Evolutionary conservation across 2,113 vertebrate species (phyloP), one percentile per base, ranked within the genome.

Genomic region (Heteronetta atricapilla): DNA sequence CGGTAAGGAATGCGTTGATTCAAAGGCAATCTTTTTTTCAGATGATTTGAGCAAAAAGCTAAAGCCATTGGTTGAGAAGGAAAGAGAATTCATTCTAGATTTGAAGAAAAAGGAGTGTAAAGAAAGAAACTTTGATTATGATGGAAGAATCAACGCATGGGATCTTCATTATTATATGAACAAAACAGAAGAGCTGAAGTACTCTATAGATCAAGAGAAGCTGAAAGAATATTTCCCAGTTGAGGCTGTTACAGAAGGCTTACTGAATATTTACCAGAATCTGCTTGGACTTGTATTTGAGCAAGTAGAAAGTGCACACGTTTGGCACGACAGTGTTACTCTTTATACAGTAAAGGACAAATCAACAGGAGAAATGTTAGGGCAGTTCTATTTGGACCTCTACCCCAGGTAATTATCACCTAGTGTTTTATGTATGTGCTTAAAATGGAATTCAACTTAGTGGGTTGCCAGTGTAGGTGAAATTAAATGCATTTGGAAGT

Each of bases 121-220:
- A 95, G 98, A 98, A 97, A 97, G 85, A 96, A 98, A 98, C 50
- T 91, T 96, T 34, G 81, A 94, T 29, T 99, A 98, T 42, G 99
- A 99, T 29, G 98, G 98, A 77, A 98, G 97, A 97, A 98, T 99
- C 96, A 98, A 99, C 21, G 99, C 98, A 14, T 99, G 99, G 99
- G 99, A 99, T 97, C 95, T 99, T 50, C 98, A 98, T 64, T 99
- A 99, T 93, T 99, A 99, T 94, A 99, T 99, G 98, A 99, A 98
- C 69, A 98, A 98, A 92, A 98, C 99, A 78, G 99, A 99, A 96
- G 98, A 98, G 95, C 98, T 99, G 94, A 98, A 98, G 96, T 99
- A 99, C 58, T 98, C 98, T 1, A 97, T 99, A 73, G 98, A 99
- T 96, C 99, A 99, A 95, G 99, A 99, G 97, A 98, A 98, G 85